Conservation (phyloP, 53 echinoderm and acorn worm species). For the Patiria pectinifera region DNA sequence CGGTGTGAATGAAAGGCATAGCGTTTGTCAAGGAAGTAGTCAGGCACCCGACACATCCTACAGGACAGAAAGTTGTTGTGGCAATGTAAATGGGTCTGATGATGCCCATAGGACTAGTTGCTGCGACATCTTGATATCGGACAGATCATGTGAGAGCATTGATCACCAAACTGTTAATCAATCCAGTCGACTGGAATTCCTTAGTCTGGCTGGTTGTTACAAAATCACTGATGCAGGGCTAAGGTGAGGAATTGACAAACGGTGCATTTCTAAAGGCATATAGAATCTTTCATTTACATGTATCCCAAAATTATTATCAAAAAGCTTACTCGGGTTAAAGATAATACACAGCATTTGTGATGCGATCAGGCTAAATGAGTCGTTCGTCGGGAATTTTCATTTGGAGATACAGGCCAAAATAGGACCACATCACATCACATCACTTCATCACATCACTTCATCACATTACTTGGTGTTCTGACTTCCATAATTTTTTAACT, state of each 20-base stretch:
- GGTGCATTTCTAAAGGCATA: too few species aligned
- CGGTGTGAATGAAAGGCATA: conserved; percentile 26
- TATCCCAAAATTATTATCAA: too few species aligned
- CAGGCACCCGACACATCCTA: background rate
- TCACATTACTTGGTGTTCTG: too few species aligned
- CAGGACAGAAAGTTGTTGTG: conserved; percentile 54
- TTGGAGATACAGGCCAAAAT: too few species aligned
- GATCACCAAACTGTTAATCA: conserved; percentile 15
- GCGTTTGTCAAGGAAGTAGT: background rate
- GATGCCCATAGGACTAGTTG: conserved; percentile 55
- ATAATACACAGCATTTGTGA: too few species aligned
- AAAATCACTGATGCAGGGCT: conserved; percentile 87
- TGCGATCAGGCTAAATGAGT: too few species aligned
- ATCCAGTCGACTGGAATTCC: conserved; percentile 71
- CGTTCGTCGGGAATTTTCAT: too few species aligned
- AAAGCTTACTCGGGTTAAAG: too few species aligned
- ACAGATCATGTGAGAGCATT: background rate
- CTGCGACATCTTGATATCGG: conserved; percentile 20
- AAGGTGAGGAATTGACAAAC: conserved; percentile 64
- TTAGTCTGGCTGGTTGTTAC: conserved; percentile 90
- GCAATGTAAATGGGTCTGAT: conserved; percentile 26
- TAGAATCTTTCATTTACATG: too few species aligned
- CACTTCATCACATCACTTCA: too few species aligned
- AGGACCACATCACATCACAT: too few species aligned
- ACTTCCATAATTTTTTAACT: too few species aligned